Base-by-base conservation (phyloP, 2,888 invertebrate species). In the Tetanocera ferruginea region DNA sequence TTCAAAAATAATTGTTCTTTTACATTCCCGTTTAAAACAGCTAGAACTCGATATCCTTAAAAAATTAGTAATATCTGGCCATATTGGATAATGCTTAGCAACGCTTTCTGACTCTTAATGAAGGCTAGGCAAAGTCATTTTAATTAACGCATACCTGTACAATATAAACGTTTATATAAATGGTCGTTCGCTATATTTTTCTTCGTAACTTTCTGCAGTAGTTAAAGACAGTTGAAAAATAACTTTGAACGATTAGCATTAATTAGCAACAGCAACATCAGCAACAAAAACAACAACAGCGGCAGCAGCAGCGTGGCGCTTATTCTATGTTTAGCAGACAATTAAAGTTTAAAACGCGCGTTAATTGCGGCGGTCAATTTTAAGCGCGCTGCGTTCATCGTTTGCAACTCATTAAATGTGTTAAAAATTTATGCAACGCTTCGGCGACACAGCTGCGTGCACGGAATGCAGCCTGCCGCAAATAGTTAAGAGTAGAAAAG, bases 331-430 rank as follows among this genome's bases (percentile, higher is more conserved):
- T 51, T 70, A 62, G 64, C 51, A 64, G 34, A 51, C 64, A 64
- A 51, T 74, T 74, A 64, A 64, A 74, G 28, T 74, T 74, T 74
- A 52, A 62, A 34, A n/a, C 64, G 34, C 74, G 66, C 51, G 64
- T n/a, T 74, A 64, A 74, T 64, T 64, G 74, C 64, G 49, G 49
- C 23, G 74, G 51, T 43, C 51, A 49, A 74, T 64, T 64, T 74
- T 9, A 37, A 60, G 57, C 60, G 72, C 60, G 37, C 17, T 57
- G 72, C 43, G n/a, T n/a, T n/a, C n/a, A 14, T 23, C 43, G 34
- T 43, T 9, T 3, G 31, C 5, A 25, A 25, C 60, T 72, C 72
- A 71, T 71, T 72, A 60, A 72, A 72, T 37, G 25, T 31, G 66
- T 34, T 19, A 11, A 60, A n/a, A 60, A 60, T 60, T 25, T 60